Evolutionary conservation across 2,113 vertebrate genomes (phyloP).

Genomic region (Lucifuga dentata): DNA sequence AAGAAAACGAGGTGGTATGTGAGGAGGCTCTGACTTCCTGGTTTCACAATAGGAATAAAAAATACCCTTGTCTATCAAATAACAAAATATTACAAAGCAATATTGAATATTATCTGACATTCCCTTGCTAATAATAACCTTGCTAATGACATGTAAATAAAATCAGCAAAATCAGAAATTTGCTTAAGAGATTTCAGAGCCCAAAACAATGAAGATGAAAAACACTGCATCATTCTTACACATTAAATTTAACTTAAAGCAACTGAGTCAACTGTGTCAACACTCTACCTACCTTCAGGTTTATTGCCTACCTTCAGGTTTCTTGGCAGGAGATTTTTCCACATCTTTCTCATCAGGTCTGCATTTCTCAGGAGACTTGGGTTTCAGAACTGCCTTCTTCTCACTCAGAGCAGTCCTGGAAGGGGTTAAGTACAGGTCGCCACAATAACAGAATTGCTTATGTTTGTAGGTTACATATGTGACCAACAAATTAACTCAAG

Average conservation of each 20-base stretch:
- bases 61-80: neutral
- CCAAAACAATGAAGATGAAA: no score
- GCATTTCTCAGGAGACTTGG: slow-evolving; percentile 95
- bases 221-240: no score
- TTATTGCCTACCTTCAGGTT: slow-evolving; percentile 88
- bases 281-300: no score
- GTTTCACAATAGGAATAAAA: neutral
- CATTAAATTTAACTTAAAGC: no score
- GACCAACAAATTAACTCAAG: neutral
- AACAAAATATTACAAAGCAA: no score
- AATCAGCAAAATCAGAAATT: no score
- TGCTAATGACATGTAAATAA: no score
- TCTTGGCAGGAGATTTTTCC: slow-evolving; percentile 96
- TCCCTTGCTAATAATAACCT: no score
- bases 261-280: no score
- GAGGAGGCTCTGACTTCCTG: neutral
- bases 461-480: neutral
- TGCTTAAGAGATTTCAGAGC: no score
- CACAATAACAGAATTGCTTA: neutral
- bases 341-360: slow-evolving; percentile 96
- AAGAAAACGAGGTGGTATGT: slow-evolving; percentile 21
- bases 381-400: slow-evolving; percentile 94
- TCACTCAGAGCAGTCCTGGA: slow-evolving; percentile 94
- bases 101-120: no score
- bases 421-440: neutral